Evolutionary conservation across 2,797 vertebrate genomes (phyloP), one percentile per base, ranked within the genome.

Genomic region (Pseudomugil gertrudae): DNA sequence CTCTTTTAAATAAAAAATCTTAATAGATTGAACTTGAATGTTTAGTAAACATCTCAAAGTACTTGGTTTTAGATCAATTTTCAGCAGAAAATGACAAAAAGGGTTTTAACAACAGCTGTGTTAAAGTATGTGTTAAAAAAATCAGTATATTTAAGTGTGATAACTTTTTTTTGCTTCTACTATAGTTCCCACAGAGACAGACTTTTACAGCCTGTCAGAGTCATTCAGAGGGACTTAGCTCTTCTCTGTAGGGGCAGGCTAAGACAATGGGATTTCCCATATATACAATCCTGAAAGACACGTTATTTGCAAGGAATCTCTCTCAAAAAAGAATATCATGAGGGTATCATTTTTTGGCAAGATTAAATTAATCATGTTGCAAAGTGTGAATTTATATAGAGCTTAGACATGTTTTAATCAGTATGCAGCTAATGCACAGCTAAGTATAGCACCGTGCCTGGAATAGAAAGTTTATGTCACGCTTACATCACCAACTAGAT

Each of bases 401-500:
- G 29, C 51, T 54, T 8, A 54, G 5, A 62, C 48, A 26, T 24
- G 56, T 24, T 62, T 57, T 33, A 55, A 50, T 15, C 5, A 17
- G 33, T 33, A 62, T 57, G 54, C 9, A 48, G 50, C 65, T n/a
- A 63, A 74, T 54, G 47, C 48, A 78, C 14, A 55, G 43, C 9
- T 26, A 27, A 50, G 60, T 61, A 54, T 52, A 68, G 57, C 56
- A 47, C 24, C 30, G 19, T 13, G 71, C 11, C 75, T 74, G 66
- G 8, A 52, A 51, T 47, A 48, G 5, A 54, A 58, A 64, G 61
- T 21, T 47, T 38, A 69, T 40, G 5, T 57, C 53, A 63, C 26
- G 32, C 59, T 85, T 81, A 78, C 14, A 61, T 84, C 64, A 83
- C 45, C 43, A 30, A 50, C 9, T 8, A 60, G 58, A 76, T 71